Conservation (phyloP, 2,797 vertebrate species). For the Lepilemur septentrionalis region DNA sequence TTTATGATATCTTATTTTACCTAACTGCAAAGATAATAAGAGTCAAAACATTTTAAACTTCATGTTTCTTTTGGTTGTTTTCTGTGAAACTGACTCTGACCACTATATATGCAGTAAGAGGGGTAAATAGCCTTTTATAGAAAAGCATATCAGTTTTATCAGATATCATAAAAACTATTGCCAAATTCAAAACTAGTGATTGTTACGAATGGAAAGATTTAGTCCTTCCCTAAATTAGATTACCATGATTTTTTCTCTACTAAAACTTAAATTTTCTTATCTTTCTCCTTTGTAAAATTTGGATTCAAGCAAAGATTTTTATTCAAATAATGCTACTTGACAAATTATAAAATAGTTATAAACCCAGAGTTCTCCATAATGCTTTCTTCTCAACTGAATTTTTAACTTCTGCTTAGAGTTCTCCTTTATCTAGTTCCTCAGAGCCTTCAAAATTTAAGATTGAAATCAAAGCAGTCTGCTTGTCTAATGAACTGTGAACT, state of each 20-base stretch:
- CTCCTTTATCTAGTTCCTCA: constrained; percentile 27
- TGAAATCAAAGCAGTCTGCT: constrained; percentile 25
- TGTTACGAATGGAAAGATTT: constrained; percentile 30
- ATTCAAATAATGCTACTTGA: constrained; percentile 69
- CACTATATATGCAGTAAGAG: constrained; percentile 80
- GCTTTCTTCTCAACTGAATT: constrained; percentile 5
- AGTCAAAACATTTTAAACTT: constrained; percentile 78
- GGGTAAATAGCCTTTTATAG: constrained; percentile 20
- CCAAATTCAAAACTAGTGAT: constrained; percentile 28
- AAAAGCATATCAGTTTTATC: constrained; percentile 22
- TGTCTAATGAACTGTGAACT: background rate
- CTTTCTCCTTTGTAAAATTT: constrained; percentile 45
- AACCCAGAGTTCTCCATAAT: constrained; percentile 19
- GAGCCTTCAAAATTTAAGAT: constrained; percentile 35
- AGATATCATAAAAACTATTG: constrained; percentile 18
- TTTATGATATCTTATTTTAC: constrained; percentile 75
- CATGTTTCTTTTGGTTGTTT: constrained; percentile 75
- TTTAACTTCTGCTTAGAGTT: background rate
- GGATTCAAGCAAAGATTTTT: constrained; percentile 25
- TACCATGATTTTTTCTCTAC: background rate
- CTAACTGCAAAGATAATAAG: constrained; percentile 76
- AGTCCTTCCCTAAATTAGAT: constrained; percentile 26
- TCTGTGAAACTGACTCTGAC: constrained; percentile 85
- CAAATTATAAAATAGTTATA: constrained; percentile 21
- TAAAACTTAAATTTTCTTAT: constrained; percentile 30